A percentile compares a stretch with the other conserved stretches of the same genome.
These are phyloP conservation scores for Drosophila subsilvestris DNA, from an alignment of 2,888 invertebrate genomes.

Conservation along the genomic window DNA sequence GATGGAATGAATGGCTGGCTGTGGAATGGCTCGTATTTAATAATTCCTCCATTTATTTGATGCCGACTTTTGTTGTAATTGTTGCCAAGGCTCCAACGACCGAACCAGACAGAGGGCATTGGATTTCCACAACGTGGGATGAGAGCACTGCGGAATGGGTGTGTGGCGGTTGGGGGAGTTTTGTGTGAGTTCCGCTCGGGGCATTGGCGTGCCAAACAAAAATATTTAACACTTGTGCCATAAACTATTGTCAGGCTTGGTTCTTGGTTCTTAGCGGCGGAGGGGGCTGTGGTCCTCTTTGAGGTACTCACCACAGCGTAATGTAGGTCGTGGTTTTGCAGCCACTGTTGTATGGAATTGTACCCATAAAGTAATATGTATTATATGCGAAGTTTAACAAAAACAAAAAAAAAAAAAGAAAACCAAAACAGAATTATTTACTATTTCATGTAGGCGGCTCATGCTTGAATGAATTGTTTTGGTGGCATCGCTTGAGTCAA, in stretches of 20 bases:
- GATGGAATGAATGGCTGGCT: slow-evolving; percentile 51
- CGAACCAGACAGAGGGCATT: slow-evolving; percentile 48
- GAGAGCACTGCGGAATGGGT: background rate
- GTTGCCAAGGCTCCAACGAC: slow-evolving; percentile 50
- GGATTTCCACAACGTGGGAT: slow-evolving; percentile 48
- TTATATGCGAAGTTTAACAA: slow-evolving; percentile 36
- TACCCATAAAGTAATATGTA: slow-evolving; percentile 17
- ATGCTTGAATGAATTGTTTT: slow-evolving; percentile 25
- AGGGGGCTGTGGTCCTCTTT: background rate
- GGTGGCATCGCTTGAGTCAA: slow-evolving; percentile 29
- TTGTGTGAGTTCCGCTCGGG: slow-evolving; percentile 29
- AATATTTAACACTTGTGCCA: slow-evolving; percentile 77
- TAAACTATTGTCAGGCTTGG: slow-evolving; percentile 71
- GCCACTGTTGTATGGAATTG: slow-evolving; percentile 2
- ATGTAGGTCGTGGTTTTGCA: slow-evolving; percentile 66
- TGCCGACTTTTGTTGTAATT: slow-evolving; percentile 72
- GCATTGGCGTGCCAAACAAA: slow-evolving; percentile 74
- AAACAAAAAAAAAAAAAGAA: slow-evolving; percentile 47
- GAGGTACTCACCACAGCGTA: slow-evolving; percentile 23
- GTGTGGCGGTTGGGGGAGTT: background rate
- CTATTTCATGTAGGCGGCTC: slow-evolving; percentile 15
- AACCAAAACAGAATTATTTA: slow-evolving; percentile 48
- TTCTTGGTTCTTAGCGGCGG: slow-evolving; percentile 1
- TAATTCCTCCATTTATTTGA: slow-evolving; percentile 76
- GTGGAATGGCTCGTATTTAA: slow-evolving; percentile 71